These are phyloP conservation scores for Ceyx erithaca DNA, from an alignment of 2,797 vertebrate species.

Conservation along the genomic window DNA sequence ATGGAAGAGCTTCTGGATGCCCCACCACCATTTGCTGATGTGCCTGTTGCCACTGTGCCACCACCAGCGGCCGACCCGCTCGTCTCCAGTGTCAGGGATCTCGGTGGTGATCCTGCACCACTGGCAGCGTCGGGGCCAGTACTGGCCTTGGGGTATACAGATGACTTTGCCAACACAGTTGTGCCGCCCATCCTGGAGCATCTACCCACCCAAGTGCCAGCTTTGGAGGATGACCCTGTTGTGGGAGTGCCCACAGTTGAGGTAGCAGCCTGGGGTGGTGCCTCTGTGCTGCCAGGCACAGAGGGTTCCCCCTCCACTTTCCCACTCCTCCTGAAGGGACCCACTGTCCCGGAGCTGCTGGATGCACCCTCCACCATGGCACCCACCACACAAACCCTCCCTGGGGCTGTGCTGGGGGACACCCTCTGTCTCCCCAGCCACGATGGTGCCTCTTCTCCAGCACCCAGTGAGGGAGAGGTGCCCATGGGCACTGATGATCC, in stretches of 20 bases:
- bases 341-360: neutral
- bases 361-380: accelerated
- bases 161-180: neutral
- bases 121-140: accelerated
- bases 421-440: accelerated
- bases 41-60: neutral
- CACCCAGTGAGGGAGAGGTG: neutral
- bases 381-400: neutral
- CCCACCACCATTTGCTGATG: neutral
- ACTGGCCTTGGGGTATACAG: neutral
- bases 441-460: neutral
- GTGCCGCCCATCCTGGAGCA: neutral
- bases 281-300: neutral
- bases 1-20: conserved; percentile 51
- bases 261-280: neutral
- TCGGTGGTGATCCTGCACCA: accelerated
- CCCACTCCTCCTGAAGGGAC: neutral
- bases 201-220: accelerated
- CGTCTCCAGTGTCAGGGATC: accelerated
- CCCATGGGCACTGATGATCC: neutral
- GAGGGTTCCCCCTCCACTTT: neutral
- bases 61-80: accelerated
- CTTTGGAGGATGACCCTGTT: neutral
- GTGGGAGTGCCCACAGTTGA: accelerated
- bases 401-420: accelerated